Evolutionary conservation across 64 coral and sea anemone species (phyloP).

Genomic region (Stichodactyla mertensii): DNA sequence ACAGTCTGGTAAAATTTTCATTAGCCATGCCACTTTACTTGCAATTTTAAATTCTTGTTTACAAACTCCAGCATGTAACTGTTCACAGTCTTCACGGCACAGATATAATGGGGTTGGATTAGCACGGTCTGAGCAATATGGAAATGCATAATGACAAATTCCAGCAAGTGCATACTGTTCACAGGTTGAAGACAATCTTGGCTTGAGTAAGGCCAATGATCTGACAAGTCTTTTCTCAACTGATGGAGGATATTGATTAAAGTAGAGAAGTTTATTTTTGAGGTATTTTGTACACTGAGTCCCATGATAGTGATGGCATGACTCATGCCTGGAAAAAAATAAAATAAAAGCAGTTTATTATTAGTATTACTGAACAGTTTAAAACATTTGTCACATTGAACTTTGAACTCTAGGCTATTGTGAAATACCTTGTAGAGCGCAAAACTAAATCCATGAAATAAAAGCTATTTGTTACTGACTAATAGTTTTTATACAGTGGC

Average conservation of each 20-base stretch:
- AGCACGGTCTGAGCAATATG: slow-evolving; percentile 55
- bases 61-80: slow-evolving; percentile 72
- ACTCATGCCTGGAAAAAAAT: slow-evolving; percentile 61
- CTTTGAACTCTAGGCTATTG: no score
- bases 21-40: background rate
- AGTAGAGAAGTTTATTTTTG: slow-evolving; percentile 75
- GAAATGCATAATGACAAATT: slow-evolving; percentile 74
- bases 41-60: slow-evolving; percentile 55
- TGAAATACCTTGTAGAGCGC: no score
- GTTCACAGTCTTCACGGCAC: slow-evolving; percentile 85
- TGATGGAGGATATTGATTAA: slow-evolving; percentile 56
- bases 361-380: background rate
- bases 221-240: slow-evolving; percentile 59
- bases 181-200: slow-evolving; percentile 55
- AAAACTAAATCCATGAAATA: no score
- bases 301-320: slow-evolving; percentile 86
- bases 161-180: slow-evolving; percentile 76
- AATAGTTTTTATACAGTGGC: no score
- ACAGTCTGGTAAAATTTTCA: slow-evolving; percentile 84
- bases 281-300: slow-evolving; percentile 61
- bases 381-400: no score
- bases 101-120: slow-evolving; percentile 63
- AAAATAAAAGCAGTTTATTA: background rate
- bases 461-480: no score
- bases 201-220: slow-evolving; percentile 54